phyloP scores from a whole-genome alignment of 2,888 invertebrate genomes.

The Trilocha varians region DNA sequence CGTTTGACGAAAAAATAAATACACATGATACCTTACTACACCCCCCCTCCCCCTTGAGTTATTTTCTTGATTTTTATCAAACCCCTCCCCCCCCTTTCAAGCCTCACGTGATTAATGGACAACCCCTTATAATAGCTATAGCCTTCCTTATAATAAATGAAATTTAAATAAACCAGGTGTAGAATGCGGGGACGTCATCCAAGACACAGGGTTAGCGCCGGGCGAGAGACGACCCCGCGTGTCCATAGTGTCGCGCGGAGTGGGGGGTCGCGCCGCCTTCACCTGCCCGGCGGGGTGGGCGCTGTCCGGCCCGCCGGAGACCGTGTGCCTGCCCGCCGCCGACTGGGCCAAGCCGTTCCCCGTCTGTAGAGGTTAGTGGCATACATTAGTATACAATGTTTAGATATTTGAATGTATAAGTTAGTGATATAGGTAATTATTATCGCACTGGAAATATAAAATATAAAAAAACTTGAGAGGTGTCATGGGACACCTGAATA shows the following conservation, averaged over 20 bases:
- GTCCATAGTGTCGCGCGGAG: constrained; percentile 82
- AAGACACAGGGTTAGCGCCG: constrained; percentile 42
- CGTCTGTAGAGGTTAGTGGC: constrained; percentile 76
- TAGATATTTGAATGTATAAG: background rate
- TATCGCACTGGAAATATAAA: too few species aligned
- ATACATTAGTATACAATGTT: background rate
- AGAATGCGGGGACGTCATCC: constrained; percentile 84
- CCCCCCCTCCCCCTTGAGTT: too few species aligned
- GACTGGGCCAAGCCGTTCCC: constrained; percentile 87
- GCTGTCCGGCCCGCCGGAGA: constrained; percentile 81
- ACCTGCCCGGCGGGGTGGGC: constrained; percentile 85
- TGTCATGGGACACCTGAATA: too few species aligned
- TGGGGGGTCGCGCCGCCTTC: constrained; percentile 86
- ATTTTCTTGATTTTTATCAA: too few species aligned
- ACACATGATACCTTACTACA: too few species aligned
- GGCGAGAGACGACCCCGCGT: constrained; percentile 79
- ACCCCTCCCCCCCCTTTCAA: too few species aligned
- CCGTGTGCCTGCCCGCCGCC: constrained; percentile 82
- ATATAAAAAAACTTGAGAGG: too few species aligned
- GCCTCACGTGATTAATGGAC: too few species aligned
- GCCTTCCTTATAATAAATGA: too few species aligned
- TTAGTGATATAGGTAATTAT: too few species aligned
- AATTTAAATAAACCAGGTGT: constrained; percentile 66
- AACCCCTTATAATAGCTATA: too few species aligned
- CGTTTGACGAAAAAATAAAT: too few species aligned